Percentiles rank a stretch among this genome's conserved stretches.
Conservation (phyloP, 2,888 invertebrate genomes). For the Bembecia ichneumoniformis region DNA sequence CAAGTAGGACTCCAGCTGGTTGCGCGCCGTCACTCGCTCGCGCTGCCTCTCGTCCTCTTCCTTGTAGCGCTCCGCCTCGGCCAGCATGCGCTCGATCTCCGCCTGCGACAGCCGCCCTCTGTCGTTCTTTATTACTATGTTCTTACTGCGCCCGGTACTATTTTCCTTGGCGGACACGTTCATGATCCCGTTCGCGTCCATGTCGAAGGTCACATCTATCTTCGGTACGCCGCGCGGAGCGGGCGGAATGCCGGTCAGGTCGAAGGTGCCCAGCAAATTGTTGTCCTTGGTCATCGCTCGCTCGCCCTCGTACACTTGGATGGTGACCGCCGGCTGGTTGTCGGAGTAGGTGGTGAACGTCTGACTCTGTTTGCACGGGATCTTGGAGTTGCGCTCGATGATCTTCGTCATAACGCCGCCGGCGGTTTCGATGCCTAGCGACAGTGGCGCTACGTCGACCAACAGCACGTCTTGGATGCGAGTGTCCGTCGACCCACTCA, state of each 20-base stretch:
- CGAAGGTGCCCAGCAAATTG: constrained; percentile 71
- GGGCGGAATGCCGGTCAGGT: constrained; percentile 73
- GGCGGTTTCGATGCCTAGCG: constrained; percentile 79
- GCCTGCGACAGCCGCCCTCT: constrained; percentile 80
- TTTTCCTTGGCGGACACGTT: constrained; percentile 81
- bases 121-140: constrained; percentile 82
- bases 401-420: constrained; percentile 81
- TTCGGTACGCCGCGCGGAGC: constrained; percentile 74
- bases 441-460: constrained; percentile 70
- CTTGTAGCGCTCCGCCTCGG: constrained; percentile 76
- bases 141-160: constrained; percentile 72
- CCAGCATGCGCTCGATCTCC: constrained; percentile 80
- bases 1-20: constrained; percentile 72
- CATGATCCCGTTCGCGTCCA: constrained; percentile 80
- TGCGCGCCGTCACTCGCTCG: constrained; percentile 74
- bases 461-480: constrained; percentile 75
- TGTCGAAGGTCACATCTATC: constrained; percentile 76
- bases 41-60: constrained; percentile 76
- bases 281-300: constrained; percentile 81
- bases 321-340: constrained; percentile 78
- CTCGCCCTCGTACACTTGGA: constrained; percentile 79
- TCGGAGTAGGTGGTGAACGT: constrained; percentile 81
- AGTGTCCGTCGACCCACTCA: constrained; percentile 76
- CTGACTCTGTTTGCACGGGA: constrained; percentile 76
- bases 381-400: constrained; percentile 75